A percentile compares a stretch with the other conserved stretches of the same genome.
Conservation (phyloP, 2,888 invertebrate genomes). For the Lycaena phlaeas region DNA sequence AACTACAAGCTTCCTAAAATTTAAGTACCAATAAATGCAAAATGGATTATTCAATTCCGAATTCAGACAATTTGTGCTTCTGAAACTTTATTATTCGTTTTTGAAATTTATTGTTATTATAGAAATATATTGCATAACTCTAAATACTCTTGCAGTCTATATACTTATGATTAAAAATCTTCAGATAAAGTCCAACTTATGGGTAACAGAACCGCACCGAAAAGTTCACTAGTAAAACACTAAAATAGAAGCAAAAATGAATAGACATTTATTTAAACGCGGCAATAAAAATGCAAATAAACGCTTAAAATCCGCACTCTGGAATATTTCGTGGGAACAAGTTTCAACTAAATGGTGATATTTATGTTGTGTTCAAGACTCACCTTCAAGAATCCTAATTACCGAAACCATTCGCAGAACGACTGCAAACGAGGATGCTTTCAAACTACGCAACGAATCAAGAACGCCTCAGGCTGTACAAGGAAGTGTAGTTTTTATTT, state of each 20-base stretch:
- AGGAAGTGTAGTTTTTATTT: conserved; percentile 16
- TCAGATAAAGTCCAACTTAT: too few relatives aligned
- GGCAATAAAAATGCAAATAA: neutral
- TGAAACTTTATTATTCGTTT: too few relatives aligned
- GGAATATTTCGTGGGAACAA: neutral
- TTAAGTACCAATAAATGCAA: too few relatives aligned
- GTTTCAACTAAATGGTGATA: conserved; percentile 2
- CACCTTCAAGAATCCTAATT: conserved; percentile 21
- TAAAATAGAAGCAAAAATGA: neutral
- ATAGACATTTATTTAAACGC: neutral
- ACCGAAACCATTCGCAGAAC: conserved; percentile 20
- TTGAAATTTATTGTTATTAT: too few relatives aligned
- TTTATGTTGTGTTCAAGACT: conserved; percentile 6
- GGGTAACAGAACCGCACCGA: too few relatives aligned
- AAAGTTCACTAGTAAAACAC: too few relatives aligned
- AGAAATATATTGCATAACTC: too few relatives aligned
- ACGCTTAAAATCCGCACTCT: neutral
- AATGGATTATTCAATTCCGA: too few relatives aligned
- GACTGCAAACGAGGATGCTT: conserved; percentile 25
- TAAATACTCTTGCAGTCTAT: too few relatives aligned
- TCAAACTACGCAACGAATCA: conserved; percentile 19
- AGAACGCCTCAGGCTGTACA: conserved; percentile 10
- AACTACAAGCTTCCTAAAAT: too few relatives aligned
- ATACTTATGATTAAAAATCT: too few relatives aligned
- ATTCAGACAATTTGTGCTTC: too few relatives aligned